phyloP scores from a whole-genome alignment of 1,140 invertebrate genomes.

The Belonocnema kinseyi region DNA sequence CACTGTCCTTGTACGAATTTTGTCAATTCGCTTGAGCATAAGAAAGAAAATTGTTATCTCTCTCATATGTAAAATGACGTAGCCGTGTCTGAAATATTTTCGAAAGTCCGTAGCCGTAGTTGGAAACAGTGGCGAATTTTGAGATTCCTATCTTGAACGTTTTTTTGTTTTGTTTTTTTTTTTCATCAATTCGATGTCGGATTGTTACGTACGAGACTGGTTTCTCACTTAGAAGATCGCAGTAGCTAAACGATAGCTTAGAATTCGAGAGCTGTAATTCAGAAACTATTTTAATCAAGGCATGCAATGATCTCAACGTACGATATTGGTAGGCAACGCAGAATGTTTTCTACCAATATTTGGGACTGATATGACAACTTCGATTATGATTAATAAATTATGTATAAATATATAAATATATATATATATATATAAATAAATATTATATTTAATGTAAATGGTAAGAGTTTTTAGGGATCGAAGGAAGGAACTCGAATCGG shows the following conservation, averaged over 20 bases:
- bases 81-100: slow-evolving; percentile 21
- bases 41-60: slow-evolving; percentile 29
- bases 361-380: slow-evolving; percentile 61
- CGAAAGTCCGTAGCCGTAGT: neutral
- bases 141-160: neutral
- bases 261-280: slow-evolving; percentile 31
- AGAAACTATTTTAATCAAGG: slow-evolving; percentile 48
- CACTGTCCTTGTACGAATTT: slow-evolving; percentile 29
- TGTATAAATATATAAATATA: slow-evolving; percentile 45
- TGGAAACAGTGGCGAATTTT: neutral
- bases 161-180: too few relatives aligned
- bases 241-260: slow-evolving; percentile 12
- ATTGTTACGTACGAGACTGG: too few relatives aligned
- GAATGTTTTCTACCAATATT: slow-evolving; percentile 50
- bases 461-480: slow-evolving; percentile 30
- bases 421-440: slow-evolving; percentile 48
- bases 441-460: slow-evolving; percentile 35
- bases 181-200: neutral
- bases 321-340: slow-evolving; percentile 47
- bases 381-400: slow-evolving; percentile 53
- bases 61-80: slow-evolving; percentile 8
- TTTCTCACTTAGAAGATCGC: slow-evolving; percentile 12
- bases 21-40: slow-evolving; percentile 39
- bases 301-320: slow-evolving; percentile 60
- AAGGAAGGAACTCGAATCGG: slow-evolving; percentile 24